Evolutionary conservation across 2,888 invertebrate species (phyloP).

Genomic region (Sminthurides aquaticus): DNA sequence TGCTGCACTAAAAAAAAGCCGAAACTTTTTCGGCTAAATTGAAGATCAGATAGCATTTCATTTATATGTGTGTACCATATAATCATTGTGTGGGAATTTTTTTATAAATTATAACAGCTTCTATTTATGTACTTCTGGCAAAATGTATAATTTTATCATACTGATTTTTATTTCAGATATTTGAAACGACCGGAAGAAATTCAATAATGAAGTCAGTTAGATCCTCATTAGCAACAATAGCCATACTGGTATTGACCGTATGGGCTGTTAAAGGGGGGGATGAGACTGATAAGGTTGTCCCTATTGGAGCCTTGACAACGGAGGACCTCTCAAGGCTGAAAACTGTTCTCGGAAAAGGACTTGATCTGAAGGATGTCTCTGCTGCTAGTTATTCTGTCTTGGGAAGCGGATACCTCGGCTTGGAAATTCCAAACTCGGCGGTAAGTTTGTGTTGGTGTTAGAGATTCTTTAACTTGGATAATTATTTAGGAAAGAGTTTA

Average conservation of each 20-base stretch:
- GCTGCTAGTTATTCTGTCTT: slow-evolving; percentile 36
- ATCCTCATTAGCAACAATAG: slow-evolving; percentile 13
- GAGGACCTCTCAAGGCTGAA: slow-evolving; percentile 25
- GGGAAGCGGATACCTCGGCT: slow-evolving; percentile 26
- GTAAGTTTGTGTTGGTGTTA: slow-evolving; percentile 22
- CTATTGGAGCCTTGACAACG: slow-evolving; percentile 25
- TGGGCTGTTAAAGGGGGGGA: slow-evolving; percentile 33
- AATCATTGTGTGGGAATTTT: no score
- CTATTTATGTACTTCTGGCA: no score
- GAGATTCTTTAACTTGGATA: not conserved
- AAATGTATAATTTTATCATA: no score
- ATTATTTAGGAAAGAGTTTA: not conserved
- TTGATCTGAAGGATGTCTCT: slow-evolving; percentile 32
- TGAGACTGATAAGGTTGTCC: slow-evolving; percentile 26
- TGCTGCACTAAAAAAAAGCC: no score
- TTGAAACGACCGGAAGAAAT: not conserved
- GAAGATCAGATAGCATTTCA: no score
- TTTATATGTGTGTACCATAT: no score
- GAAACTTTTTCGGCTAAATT: not conserved
- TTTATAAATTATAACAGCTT: no score
- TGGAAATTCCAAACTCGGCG: slow-evolving; percentile 33
- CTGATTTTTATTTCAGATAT: no score
- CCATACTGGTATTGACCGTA: slow-evolving; percentile 26
- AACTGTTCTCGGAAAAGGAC: slow-evolving; percentile 30
- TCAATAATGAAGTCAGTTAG: slow-evolving; percentile 23